Evolutionary conservation across 2,797 vertebrate species (phyloP).

Genomic region (Danio kyathit): DNA sequence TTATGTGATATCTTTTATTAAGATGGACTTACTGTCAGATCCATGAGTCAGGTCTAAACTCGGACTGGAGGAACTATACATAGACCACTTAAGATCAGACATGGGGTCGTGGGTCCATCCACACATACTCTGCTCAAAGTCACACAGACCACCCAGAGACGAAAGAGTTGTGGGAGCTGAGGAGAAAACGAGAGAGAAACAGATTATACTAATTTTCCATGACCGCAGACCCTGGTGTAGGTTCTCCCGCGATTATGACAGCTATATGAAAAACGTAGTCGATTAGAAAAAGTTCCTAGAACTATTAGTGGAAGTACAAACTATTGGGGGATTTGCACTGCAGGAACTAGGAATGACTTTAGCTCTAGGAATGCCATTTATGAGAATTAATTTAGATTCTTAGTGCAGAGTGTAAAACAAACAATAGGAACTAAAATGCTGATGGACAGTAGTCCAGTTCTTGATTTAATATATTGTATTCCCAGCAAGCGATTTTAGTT

Average conservation of each 20-base stretch:
- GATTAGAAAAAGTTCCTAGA: too few relatives aligned
- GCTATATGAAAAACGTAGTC: not conserved
- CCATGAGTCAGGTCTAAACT: constrained; percentile 75
- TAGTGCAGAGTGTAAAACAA: too few relatives aligned
- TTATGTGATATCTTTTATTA: not conserved
- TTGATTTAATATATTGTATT: too few relatives aligned
- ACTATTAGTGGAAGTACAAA: too few relatives aligned
- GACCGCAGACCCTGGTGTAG: constrained; percentile 64
- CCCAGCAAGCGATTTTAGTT: too few relatives aligned
- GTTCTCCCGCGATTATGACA: not conserved
- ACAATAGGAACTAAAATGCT: too few relatives aligned
- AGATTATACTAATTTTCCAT: constrained; percentile 61
- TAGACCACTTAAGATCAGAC: constrained; percentile 87
- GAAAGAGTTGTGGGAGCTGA: constrained; percentile 74
- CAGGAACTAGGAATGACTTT: too few relatives aligned
- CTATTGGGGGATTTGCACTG: too few relatives aligned
- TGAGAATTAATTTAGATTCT: too few relatives aligned
- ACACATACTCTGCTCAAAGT: constrained; percentile 90
- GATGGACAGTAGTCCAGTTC: too few relatives aligned
- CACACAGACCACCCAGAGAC: constrained; percentile 87
- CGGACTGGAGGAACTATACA: constrained; percentile 78
- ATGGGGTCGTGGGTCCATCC: constrained; percentile 91
- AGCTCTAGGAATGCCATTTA: too few relatives aligned
- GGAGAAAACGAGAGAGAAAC: constrained; percentile 10
- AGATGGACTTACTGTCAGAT: constrained; percentile 74